phyloP scores from a whole-genome alignment of 2,888 invertebrate species.

The Tetropium fuscum region DNA sequence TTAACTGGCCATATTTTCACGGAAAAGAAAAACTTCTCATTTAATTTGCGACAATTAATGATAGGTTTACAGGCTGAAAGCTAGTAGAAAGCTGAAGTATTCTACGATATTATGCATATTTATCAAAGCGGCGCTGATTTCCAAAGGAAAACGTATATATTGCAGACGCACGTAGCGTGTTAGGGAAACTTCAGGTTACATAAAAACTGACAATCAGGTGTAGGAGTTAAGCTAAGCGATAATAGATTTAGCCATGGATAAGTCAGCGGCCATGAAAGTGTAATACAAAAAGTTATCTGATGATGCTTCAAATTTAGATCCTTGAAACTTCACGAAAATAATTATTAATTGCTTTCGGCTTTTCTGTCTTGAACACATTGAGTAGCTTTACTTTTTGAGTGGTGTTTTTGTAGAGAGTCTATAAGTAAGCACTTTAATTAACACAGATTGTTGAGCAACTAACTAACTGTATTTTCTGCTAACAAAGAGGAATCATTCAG shows the following conservation, averaged over 20 bases:
- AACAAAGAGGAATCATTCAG: too few relatives aligned
- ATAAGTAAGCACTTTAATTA: slow-evolving; percentile 4
- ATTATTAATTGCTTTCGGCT: slow-evolving; percentile 16
- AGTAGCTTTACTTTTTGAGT: slow-evolving; percentile 13
- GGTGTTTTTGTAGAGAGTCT: slow-evolving; percentile 7
- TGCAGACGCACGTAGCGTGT: slow-evolving; percentile 12
- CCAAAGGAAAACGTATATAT: not conserved
- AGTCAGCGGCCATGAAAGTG: not conserved
- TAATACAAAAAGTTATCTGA: slow-evolving; percentile 16
- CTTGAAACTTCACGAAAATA: slow-evolving; percentile 13
- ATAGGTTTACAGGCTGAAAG: too few relatives aligned
- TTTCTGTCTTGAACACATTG: slow-evolving; percentile 18
- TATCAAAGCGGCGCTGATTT: not conserved
- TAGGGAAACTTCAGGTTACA: slow-evolving; percentile 11
- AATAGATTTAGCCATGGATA: slow-evolving; percentile 15
- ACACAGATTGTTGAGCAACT: slow-evolving; percentile 18
- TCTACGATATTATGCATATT: not conserved
- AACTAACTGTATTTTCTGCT: too few relatives aligned
- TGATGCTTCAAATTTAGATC: slow-evolving; percentile 21
- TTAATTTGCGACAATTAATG: too few relatives aligned
- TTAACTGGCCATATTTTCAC: too few relatives aligned
- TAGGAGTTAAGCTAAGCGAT: slow-evolving; percentile 7
- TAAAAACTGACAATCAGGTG: slow-evolving; percentile 22
- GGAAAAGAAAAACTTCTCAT: too few relatives aligned
- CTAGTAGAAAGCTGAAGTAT: too few relatives aligned